Evolutionary conservation across 2,888 invertebrate species (phyloP), one percentile per base, ranked within the genome.

Genomic region (Synergus laeviventris): DNA sequence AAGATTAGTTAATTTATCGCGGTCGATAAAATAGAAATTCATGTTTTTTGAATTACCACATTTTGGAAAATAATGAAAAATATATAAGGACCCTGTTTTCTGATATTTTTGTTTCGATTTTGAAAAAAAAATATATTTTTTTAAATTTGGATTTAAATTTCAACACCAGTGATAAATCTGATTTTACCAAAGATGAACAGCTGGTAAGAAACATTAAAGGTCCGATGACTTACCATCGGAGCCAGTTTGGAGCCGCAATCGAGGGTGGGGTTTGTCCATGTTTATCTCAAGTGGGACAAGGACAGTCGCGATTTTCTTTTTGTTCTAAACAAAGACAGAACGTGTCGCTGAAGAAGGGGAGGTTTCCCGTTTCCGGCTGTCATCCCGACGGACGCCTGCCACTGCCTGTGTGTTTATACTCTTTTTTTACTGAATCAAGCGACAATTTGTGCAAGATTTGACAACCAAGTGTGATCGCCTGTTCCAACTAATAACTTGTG

Each of bases 351-450:
- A 56, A 60, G 79, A 83, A 84, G 87, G 87, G 85, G 86, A 85
- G 85, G 83, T 85, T 87, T 88, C 86, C 85, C 87, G 85, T 85
- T 89, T 88, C 88, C 89, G 89, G 87, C 88, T 88, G 88, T 88
- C 88, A 88, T 84, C 83, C 82, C 78, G 81, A 85, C 78, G 80
- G 84, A 83, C 84, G 84, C 84, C 81, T 81, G 80, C 75, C 82
- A 82, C 81, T 79, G 77, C 45, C 54, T 36, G 74, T 74, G 77
- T 76, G 70, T 79, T 81, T 74, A 61, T 77, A 36, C 39, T 70
- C 73, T 66, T 64, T 59, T 21, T 45, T 64, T 64, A 31, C 59
- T 56, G 21, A 42, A 75, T 76, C 76, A 21, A 62, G 60, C 56
- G 62, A 64, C 38, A 59, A 80, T 85, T 78, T 74, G 16, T 59